Evolutionary conservation across 2,797 vertebrate species (phyloP), one percentile per base, ranked within the genome.

Genomic region (Darevskia nairensis): DNA sequence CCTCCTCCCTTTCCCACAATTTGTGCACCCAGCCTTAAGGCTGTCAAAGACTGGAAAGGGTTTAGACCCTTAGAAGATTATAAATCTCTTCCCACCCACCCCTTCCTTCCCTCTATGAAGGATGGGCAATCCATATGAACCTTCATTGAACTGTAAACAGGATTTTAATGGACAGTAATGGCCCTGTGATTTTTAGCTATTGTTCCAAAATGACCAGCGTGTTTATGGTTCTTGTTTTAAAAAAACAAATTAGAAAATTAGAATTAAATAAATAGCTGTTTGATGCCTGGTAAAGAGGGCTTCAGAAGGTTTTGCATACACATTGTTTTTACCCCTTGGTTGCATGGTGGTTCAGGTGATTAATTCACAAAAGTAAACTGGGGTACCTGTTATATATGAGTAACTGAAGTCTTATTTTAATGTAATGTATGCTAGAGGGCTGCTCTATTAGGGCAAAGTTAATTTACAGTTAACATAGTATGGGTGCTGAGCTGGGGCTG

Each of bases 161-260:
- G 94, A 91, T 94, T 96, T 96, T 97, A 97, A 97, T 96, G 95
- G 96, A 96, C 96, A 96, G 94, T 96, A 97, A 97, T 97, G 94
- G 95, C 94, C 86, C 92, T 92, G 91, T 96, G 97, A 96, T 97
- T 97, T 97, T 97, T 96, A 97, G 95, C 96, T 96, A 96, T 96
- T 97, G 96, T 96, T 97, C 93, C 95, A 96, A 97, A 96, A 96
- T 95, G 95, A 96, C 95, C 96, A 87, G 95, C 90, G 86, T 96
- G 95, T 97, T 97, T 97, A 97, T 96, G 94, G 92, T 95, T 92
- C 55, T 95, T 94, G 95, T 97, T 96, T 96, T 96, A 96, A 92
- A 95, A 95, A 94, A 96, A 96, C 95, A 96, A 96, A 96, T 96
- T 97, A 96, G 95, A 95, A 96, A 97, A 97, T 55, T 15, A 55